Evolutionary conservation across 2,113 vertebrate species (phyloP).

Genomic region (Addax nasomaculatus): DNA sequence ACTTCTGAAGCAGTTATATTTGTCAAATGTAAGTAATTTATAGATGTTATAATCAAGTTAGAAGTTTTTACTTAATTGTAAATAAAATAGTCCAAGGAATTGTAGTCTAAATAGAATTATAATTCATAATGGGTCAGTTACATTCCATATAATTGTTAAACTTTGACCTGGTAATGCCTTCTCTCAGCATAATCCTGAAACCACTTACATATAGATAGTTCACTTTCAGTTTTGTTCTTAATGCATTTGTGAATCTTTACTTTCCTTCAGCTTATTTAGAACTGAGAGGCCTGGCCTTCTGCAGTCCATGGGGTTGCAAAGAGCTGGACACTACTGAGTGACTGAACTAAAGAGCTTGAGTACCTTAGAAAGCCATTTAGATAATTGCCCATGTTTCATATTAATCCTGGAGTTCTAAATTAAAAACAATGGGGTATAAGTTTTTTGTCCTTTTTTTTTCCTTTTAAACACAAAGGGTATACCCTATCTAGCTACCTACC

Average conservation of each 20-base stretch:
- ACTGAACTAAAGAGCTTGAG: background rate
- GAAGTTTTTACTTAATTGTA: background rate
- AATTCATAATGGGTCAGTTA: background rate
- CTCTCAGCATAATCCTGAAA: background rate
- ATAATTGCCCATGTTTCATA: background rate
- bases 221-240: background rate
- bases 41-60: background rate
- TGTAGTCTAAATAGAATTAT: slow-evolving; percentile 3
- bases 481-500: background rate
- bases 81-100: background rate
- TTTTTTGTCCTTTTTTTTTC: background rate
- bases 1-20: background rate
- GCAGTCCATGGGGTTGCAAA: background rate
- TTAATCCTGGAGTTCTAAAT: background rate
- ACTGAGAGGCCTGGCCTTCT: background rate
- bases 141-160: background rate
- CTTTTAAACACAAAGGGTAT: background rate
- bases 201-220: background rate
- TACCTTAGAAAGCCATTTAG: background rate
- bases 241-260: background rate
- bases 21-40: background rate
- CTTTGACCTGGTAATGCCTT: background rate
- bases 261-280: slow-evolving; percentile 7
- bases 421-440: background rate
- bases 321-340: background rate